Percentiles rank a stretch among this genome's conserved stretches.
Evolutionary conservation across 2,113 vertebrate species (phyloP).

Genomic region (Eolophus roseicapilla): DNA sequence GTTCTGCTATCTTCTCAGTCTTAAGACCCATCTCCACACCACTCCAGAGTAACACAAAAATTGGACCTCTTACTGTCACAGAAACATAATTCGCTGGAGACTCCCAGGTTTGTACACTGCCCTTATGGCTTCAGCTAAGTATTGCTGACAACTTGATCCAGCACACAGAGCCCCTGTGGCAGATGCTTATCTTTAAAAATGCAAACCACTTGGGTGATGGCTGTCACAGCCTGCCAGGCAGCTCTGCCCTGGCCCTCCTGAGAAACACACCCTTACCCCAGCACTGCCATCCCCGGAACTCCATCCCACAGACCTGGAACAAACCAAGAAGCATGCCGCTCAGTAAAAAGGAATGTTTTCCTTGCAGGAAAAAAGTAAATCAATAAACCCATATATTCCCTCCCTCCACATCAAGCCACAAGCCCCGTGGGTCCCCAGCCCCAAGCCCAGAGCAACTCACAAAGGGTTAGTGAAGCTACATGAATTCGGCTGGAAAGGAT

Average conservation of each 20-base stretch:
- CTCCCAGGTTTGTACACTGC: not conserved
- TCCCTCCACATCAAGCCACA: not conserved
- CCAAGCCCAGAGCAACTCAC: not conserved
- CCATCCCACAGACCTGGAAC: not conserved
- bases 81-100: not conserved
- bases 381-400: not conserved
- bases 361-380: not conserved
- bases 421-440: not conserved
- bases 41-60: not conserved
- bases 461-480: not conserved
- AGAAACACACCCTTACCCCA: not conserved
- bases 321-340: not conserved
- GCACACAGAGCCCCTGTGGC: not conserved
- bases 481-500: conserved; percentile 24
- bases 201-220: not conserved
- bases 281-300: not conserved
- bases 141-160: not conserved
- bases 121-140: not conserved
- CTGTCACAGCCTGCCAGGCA: not conserved
- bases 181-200: conserved; percentile 19
- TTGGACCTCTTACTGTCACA: not conserved
- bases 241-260: not conserved
- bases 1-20: not conserved
- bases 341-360: not conserved
- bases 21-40: not conserved